phyloP scores from a whole-genome alignment of 2,113 vertebrate species.

The Chloroceryle aenea region DNA sequence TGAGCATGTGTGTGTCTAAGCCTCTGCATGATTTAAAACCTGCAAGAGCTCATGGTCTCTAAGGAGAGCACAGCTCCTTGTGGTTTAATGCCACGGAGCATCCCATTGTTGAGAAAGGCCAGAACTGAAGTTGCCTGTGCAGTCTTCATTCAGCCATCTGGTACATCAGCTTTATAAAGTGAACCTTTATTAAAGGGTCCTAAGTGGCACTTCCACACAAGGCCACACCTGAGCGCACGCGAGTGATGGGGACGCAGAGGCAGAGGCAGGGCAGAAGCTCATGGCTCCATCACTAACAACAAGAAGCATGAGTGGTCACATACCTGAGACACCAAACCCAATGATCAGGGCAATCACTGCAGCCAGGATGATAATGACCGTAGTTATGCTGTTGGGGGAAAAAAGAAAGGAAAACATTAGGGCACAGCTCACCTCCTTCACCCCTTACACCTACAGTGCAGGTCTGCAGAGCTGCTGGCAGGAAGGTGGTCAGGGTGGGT shows the following conservation, averaged over 20 bases:
- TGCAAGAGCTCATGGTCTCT: background rate
- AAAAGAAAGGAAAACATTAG: background rate
- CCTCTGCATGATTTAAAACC: background rate
- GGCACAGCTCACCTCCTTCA: accelerated
- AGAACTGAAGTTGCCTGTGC: background rate
- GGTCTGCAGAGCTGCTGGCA: accelerated
- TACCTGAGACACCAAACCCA: constrained; percentile 60
- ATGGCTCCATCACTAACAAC: accelerated
- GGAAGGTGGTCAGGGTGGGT: background rate
- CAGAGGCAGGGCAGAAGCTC: background rate
- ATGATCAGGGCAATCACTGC: constrained; percentile 18
- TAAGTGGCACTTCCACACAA: background rate
- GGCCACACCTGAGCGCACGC: background rate
- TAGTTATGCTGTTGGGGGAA: background rate
- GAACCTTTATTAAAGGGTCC: accelerated
- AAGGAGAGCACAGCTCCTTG: background rate
- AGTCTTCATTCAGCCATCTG: background rate
- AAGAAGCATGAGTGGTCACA: background rate
- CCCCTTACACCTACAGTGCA: accelerated
- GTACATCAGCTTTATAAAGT: background rate
- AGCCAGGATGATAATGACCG: constrained; percentile 1
- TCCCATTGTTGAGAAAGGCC: background rate
- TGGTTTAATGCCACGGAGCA: background rate
- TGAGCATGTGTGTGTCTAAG: background rate
- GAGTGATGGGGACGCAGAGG: accelerated